Percentiles rank a stretch among this genome's conserved stretches.
Evolutionary conservation across 2,888 invertebrate species (phyloP).

Genomic region (Zygaena filipendulae): DNA sequence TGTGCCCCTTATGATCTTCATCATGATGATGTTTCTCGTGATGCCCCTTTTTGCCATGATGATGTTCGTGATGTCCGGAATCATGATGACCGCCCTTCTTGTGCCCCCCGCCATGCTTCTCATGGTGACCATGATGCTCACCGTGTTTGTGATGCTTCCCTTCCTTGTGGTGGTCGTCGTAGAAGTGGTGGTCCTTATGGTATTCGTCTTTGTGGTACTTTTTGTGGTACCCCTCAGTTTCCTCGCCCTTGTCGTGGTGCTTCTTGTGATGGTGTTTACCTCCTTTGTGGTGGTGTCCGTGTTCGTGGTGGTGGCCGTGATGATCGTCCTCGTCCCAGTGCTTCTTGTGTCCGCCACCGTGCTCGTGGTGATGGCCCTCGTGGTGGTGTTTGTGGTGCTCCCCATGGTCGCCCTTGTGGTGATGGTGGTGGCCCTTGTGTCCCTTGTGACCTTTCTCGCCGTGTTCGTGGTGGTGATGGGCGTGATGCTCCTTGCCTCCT

Average conservation of each 20-base stretch:
- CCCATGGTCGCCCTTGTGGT: constrained; percentile 82
- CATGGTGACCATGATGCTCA: constrained; percentile 80
- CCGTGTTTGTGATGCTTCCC: constrained; percentile 87
- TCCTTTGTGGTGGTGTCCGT: constrained; percentile 81
- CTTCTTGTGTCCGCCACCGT: constrained; percentile 83
- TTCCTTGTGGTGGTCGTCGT: constrained; percentile 86
- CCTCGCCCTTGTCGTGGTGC: constrained; percentile 86
- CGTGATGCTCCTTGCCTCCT: constrained; percentile 75
- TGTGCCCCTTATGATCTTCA: constrained; percentile 83
- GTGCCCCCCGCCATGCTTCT: constrained; percentile 79
- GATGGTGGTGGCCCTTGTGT: constrained; percentile 79
- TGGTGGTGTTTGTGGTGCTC: constrained; percentile 82
- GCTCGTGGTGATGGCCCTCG: constrained; percentile 78
- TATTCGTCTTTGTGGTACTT: constrained; percentile 89
- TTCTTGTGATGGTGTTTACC: constrained; percentile 84
- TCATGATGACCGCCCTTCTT: constrained; percentile 85
- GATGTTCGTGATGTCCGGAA: constrained; percentile 78
- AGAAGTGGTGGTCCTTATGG: constrained; percentile 89
- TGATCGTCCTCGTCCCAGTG: constrained; percentile 81
- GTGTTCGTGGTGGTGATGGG: constrained; percentile 75
- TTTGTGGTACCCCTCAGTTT: constrained; percentile 85
- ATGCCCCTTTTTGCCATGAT: constrained; percentile 84
- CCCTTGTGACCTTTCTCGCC: constrained; percentile 84
- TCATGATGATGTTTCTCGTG: constrained; percentile 85
- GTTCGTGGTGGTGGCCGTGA: constrained; percentile 80